Evolutionary conservation across 2,797 vertebrate species (phyloP).

Genomic region (Eurystomus glaucurus): DNA sequence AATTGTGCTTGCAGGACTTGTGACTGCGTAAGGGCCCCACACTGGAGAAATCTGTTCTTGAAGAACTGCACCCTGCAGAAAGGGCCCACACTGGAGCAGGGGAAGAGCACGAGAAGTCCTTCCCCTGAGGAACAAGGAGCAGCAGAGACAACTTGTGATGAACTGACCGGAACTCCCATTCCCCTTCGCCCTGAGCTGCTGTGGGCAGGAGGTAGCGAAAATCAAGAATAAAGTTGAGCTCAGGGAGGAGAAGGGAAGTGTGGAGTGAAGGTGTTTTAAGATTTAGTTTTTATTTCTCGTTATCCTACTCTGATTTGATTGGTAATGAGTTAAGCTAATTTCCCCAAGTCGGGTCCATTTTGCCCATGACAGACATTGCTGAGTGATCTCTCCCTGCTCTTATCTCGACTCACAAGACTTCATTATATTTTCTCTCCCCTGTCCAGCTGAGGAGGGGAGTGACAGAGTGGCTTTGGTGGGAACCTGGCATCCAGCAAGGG

Average conservation of each 20-base stretch:
- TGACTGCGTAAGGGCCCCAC: neutral
- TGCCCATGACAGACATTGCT: neutral
- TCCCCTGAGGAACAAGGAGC: neutral
- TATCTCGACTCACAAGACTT: neutral
- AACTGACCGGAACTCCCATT: neutral
- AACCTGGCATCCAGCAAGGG: neutral
- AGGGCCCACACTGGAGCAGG: neutral
- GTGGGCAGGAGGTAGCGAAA: neutral
- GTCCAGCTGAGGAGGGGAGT: neutral
- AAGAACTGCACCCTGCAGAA: too few relatives aligned
- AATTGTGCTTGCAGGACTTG: neutral
- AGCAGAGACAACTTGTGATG: neutral
- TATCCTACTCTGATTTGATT: neutral
- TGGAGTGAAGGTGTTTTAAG: neutral
- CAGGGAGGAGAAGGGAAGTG: neutral
- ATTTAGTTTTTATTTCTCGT: neutral
- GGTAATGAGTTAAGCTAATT: neutral
- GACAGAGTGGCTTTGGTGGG: too few relatives aligned
- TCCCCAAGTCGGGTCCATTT: neutral
- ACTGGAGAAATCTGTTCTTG: neutral
- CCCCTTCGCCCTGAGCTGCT: neutral
- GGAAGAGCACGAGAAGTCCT: neutral
- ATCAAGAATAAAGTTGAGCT: neutral
- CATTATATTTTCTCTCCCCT: neutral
- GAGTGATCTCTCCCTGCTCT: neutral